Evolutionary conservation across 1,140 invertebrate species (phyloP).

Genomic region (Grapholita molesta): DNA sequence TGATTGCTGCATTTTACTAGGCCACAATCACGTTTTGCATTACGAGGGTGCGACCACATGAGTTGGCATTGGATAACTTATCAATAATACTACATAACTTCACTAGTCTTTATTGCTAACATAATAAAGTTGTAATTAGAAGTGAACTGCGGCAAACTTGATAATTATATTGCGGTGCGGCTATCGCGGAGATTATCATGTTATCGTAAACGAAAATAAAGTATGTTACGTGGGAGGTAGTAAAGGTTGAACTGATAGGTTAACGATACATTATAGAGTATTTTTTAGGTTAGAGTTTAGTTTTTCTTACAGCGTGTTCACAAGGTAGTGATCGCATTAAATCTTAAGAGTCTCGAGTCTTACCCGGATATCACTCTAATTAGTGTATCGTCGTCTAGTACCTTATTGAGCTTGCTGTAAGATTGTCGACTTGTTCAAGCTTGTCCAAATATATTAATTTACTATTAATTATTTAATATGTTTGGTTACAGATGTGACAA

Average conservation of each 20-base stretch:
- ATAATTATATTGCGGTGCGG: neutral
- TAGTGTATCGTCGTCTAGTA: too few species aligned
- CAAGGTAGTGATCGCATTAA: too few species aligned
- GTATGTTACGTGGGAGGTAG: neutral
- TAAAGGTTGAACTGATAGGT: neutral
- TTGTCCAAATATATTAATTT: too few species aligned
- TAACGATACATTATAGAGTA: neutral
- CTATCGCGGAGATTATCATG: neutral
- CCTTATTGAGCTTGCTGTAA: too few species aligned
- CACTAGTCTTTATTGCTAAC: neutral
- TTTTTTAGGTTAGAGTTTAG: too few species aligned
- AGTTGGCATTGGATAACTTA: neutral
- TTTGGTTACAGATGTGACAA: constrained; percentile 31
- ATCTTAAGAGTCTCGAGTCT: too few species aligned
- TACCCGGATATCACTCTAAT: too few species aligned
- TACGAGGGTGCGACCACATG: neutral
- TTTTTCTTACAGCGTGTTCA: too few species aligned
- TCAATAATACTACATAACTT: neutral
- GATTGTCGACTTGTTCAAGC: too few species aligned
- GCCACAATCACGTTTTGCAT: neutral
- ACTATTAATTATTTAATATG: neutral
- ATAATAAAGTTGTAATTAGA: neutral
- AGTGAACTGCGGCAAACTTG: neutral
- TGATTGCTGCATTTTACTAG: neutral
- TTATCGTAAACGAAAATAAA: neutral